Percentiles rank a stretch among this genome's conserved stretches.
Conservation (phyloP, 1,140 invertebrate species). For the Ostrea denselamellosa region DNA sequence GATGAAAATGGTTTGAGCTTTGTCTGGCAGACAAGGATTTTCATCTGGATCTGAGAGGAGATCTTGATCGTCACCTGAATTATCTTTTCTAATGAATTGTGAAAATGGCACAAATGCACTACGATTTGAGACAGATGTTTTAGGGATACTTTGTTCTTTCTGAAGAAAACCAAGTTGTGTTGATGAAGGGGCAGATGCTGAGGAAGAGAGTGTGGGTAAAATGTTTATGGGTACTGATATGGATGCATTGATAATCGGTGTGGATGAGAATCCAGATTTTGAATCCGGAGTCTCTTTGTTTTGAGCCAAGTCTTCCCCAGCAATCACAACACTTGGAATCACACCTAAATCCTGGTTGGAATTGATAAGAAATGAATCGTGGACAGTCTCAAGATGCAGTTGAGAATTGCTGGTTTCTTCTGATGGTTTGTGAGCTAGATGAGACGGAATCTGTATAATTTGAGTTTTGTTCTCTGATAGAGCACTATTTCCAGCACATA, state of each 20-base stretch:
- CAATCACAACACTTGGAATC: background rate
- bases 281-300: background rate
- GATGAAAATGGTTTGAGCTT: conserved; percentile 10
- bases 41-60: background rate
- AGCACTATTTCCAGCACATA: background rate
- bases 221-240: background rate
- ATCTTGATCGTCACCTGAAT: background rate
- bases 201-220: conserved; percentile 39
- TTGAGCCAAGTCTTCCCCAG: background rate
- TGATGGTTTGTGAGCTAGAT: background rate
- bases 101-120: conserved; percentile 71
- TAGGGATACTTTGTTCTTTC: conserved; percentile 13
- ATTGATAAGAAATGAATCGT: background rate
- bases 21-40: background rate
- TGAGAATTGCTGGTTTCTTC: background rate
- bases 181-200: conserved; percentile 37
- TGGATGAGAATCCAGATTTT: background rate
- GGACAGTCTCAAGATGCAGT: background rate
- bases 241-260: background rate
- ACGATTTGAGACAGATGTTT: conserved; percentile 53
- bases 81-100: conserved; percentile 11
- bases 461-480: background rate
- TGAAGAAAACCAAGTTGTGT: conserved; percentile 1
- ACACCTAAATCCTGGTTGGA: background rate
- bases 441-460: background rate